Evolutionary conservation across 30 jellyfish, hydroid and myxozoan species (phyloP).

Genomic region (Turritopsis dohrnii): DNA sequence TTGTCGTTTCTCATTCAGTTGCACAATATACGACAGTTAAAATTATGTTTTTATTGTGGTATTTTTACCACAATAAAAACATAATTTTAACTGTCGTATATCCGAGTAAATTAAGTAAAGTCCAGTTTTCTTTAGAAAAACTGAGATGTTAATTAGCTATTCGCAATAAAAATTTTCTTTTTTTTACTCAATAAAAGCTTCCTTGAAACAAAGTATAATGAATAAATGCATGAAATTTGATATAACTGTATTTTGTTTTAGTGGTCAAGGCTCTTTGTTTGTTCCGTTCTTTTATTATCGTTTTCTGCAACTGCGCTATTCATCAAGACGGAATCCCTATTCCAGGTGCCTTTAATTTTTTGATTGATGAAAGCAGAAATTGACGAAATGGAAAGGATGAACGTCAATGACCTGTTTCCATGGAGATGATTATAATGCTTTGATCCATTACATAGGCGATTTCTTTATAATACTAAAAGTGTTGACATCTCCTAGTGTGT

Average conservation of each 20-base stretch:
- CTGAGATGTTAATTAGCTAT: neutral
- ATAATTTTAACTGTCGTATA: too few species aligned
- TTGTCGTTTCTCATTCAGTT: too few species aligned
- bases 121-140: neutral
- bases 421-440: neutral
- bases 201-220: neutral
- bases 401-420: neutral
- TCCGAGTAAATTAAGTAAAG: too few species aligned
- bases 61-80: too few species aligned
- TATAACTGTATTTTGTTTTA: constrained; percentile 23
- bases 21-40: too few species aligned
- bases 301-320: constrained; percentile 71
- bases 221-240: neutral
- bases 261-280: constrained; percentile 83
- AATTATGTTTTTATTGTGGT: too few species aligned
- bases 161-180: neutral
- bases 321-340: constrained; percentile 81
- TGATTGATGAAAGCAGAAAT: neutral
- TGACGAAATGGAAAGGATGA: neutral
- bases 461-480: too few species aligned
- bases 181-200: too few species aligned
- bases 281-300: constrained; percentile 87
- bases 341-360: constrained; percentile 44
- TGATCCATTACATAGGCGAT: neutral
- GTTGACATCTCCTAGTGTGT: too few species aligned